These are phyloP conservation scores for Pogoniulus pusillus DNA, from an alignment of 2,797 vertebrate genomes.

Conservation along the genomic window DNA sequence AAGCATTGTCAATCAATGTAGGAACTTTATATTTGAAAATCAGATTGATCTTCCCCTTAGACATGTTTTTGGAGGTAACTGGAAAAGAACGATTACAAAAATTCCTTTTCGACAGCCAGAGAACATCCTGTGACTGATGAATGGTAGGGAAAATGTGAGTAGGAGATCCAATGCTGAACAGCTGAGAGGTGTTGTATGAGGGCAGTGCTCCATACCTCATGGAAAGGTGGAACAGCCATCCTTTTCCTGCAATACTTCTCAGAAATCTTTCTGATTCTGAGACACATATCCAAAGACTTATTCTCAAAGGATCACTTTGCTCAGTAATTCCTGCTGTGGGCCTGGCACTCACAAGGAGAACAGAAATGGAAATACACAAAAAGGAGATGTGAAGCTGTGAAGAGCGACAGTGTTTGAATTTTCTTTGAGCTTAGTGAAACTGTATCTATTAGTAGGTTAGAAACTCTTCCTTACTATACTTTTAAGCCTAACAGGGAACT, in stretches of 20 bases:
- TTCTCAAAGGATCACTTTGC: neutral
- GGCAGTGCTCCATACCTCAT: accelerated
- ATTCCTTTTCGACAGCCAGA: neutral
- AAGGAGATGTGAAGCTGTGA: neutral
- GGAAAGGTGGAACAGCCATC: accelerated
- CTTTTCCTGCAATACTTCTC: neutral
- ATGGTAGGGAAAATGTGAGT: neutral
- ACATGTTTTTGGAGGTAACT: neutral
- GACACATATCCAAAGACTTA: neutral
- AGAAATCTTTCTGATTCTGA: neutral
- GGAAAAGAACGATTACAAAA: neutral
- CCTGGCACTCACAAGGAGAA: neutral
- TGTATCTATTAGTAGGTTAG: neutral
- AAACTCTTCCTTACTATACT: neutral
- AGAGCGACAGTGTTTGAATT: neutral
- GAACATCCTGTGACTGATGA: neutral
- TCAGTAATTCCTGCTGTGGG: neutral
- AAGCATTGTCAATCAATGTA: neutral
- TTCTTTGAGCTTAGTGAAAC: neutral
- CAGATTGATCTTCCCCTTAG: neutral
- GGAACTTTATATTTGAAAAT: neutral
- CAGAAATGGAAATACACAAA: neutral
- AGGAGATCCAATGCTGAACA: neutral
- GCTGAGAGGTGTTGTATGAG: neutral
- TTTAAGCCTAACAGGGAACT: neutral